Base-by-base conservation (phyloP, 1,140 invertebrate species). In the Trachymyrmex septentrionalis region DNA sequence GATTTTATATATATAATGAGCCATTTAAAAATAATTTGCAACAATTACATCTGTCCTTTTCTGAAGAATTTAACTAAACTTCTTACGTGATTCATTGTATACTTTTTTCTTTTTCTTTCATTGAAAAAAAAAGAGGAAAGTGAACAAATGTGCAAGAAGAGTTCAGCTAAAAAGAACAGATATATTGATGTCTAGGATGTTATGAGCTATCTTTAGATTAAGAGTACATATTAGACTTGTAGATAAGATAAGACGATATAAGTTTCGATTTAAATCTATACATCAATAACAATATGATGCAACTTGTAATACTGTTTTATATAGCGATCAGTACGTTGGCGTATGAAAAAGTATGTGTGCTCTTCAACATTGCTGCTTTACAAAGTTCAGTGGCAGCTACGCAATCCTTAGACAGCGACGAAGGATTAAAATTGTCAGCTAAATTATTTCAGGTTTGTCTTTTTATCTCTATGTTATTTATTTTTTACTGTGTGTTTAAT, bases 361-460 rank as follows among this genome's bases (percentile, higher is more conserved):
- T 99, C 2, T 99, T 99, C 95, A 99, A 99, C 95, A 99, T 99
- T 92, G 99, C 97, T 19, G 98, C 99, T 2, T 95, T 99, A 88
- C 98, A 99, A 95, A 98, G 98, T 94, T 96, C 97, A 80, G 96
- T 99, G 5, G 99, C 98, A 7, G 96, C 98, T 14, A 96, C 96
- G 77, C 98, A 99, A 95, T 97, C 97, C 27, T 94, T 98, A 57
- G 97, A 99, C 57, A 98, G 96, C 81, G 99, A 99, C 95, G 99
- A 99, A 87, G 98, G 99, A 6, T 96, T 99, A 3, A 99, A 99
- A 95, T 94, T 97, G 61, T 97, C 99, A 30, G 98, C 99, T 0
- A 99, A 99, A 96, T 95, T 99, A 67, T 97, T 99, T 86, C 99
- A 99, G 96, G 98, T 98, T 95, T 88, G 85, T 92, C 82, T 30